Base-by-base conservation (phyloP, 92 coral and sea anemone species). In the Muricea muricata region DNA sequence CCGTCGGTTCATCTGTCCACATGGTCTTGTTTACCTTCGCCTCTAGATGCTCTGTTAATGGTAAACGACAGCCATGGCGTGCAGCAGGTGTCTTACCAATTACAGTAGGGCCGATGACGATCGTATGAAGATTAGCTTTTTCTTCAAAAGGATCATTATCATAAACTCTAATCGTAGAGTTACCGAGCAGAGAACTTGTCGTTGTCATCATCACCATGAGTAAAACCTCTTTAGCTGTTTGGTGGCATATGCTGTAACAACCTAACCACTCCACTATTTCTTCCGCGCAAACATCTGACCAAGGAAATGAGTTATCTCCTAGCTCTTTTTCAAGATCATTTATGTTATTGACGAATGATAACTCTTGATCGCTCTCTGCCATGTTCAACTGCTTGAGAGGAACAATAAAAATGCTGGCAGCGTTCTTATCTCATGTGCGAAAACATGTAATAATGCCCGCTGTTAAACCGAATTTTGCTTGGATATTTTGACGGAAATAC, bases 1-100 rank as follows among this genome's bases (percentile, higher is more conserved):
- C 79, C 47, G 79, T 45, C 1, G 79, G 79, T 47, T 73, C 79
- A 30, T 73, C 79, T 0, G 58, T 73, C 79, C 79, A 73, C 10
- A 73, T 73, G 1, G 24, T 50, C 61, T 73, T 45, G 61, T 73
- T 73, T 7, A 73, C 79, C 24, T 73, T 73, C 13, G 60, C 33
- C 25, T 73, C 79, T 4, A 42, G 23, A 4, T 42, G 24, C n/a
- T 42, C 79, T 2, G 79, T 73, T 21, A 73, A 26, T 42, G 79
- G 79, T 29, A 73, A 3, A 5, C 24, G 61, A 45, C 79, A 73
- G 18, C 79, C 79, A 69, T 69, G 75, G 61, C 39, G 79, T 34
- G 63, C 63, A 2, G 63, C 63, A 4, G 63, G 63, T 2, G 63
- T n/a, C 25, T 55, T 55, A 6, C 63, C 63, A 18, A 55, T 55